Base-by-base conservation (phyloP, 2,797 vertebrate species). In the Poliocrania exsul region DNA sequence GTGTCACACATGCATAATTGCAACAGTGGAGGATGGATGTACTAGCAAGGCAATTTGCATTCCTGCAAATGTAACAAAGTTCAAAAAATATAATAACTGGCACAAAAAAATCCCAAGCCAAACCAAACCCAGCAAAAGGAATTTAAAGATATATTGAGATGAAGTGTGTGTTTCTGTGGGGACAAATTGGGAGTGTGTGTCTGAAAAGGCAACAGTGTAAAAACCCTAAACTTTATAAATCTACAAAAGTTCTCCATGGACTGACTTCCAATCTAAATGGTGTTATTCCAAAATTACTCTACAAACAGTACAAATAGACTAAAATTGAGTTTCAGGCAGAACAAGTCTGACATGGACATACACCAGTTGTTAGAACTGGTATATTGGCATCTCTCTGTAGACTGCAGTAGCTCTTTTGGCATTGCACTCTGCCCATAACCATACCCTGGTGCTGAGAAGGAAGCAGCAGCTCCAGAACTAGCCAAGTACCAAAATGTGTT, bases 1-100 rank as follows among this genome's bases (percentile, higher is more conserved):
- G 77, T 79, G 80, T 85, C 82, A 94, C 60, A 88, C 80, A 19
- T 70, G 47, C 5, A 38, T 91, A 94, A 94, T 93, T 92, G 74
- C 83, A 90, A 53, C 70, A 84, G 75, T 49, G 70, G 72, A 92
- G 84, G 79, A 85, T 35, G 40, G 50, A 87, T 75, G 51, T 24
- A 86, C 89, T 17, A 95, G 80, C 29, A 70, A 84, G 73, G 33
- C 57, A 70, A 86, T 93, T 33, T 92, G 62, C 33, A 81, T 70
- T 88, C 58, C 53, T 62, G 31, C 69, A 93, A 78, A 89, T 28
- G 56, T 60, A 72, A 21, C 24, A 7, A 91, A 91, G 72, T 86
- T 72, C 10, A 72, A 67, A 81, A 88, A 71, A 50, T 26, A 3
- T 1, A 75, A 13, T 5, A 92, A 80, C 53, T 60, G 57, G 37